phyloP scores from a whole-genome alignment of 2,113 vertebrate genomes.

The Upupa epops region DNA sequence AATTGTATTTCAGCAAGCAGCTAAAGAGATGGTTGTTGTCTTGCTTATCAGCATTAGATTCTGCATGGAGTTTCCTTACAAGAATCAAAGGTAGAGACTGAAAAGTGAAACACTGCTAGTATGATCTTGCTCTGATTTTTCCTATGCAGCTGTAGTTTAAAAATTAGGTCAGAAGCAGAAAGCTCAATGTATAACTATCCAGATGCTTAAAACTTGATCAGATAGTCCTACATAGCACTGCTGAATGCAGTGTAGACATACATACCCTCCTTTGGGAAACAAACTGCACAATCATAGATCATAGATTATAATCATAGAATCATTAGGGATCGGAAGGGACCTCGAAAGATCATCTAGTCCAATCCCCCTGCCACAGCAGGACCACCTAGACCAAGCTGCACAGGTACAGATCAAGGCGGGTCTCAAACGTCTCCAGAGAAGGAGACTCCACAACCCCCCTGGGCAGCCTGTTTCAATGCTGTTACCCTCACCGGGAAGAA shows the following conservation, averaged over 20 bases:
- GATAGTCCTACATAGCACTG: not conserved
- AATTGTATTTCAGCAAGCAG: not conserved
- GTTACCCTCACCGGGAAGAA: too few species aligned
- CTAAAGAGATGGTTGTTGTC: not conserved
- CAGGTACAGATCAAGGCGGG: too few species aligned
- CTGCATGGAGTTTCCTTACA: not conserved
- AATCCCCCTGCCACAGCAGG: too few species aligned
- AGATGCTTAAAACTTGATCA: not conserved
- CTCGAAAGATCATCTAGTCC: too few species aligned
- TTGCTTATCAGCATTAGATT: not conserved
- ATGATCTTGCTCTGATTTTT: not conserved
- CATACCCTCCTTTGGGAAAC: not conserved
- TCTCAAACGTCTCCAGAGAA: too few species aligned
- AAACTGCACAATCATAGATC: too few species aligned
- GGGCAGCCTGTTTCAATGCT: too few species aligned
- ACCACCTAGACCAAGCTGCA: too few species aligned
- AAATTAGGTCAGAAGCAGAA: not conserved
- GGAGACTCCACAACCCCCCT: too few species aligned
- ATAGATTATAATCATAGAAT: too few species aligned
- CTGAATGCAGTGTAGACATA: not conserved
- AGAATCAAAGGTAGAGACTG: not conserved
- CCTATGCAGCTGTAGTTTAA: not conserved
- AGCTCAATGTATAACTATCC: not conserved
- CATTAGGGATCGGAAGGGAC: too few species aligned
- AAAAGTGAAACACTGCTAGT: not conserved